Evolutionary conservation across 2,888 invertebrate species (phyloP).

Genomic region (Cordilura impudica): DNA sequence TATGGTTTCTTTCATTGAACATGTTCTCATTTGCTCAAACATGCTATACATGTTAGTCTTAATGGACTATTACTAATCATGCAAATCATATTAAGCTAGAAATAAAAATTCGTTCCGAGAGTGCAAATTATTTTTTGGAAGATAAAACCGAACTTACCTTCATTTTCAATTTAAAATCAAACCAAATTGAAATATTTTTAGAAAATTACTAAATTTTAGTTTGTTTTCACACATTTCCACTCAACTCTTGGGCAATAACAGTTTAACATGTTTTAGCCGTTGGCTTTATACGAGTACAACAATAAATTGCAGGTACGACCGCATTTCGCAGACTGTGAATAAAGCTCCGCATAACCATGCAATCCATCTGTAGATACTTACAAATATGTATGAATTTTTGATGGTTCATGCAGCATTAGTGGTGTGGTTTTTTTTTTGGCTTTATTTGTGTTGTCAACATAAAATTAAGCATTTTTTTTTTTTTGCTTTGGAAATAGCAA

Average conservation of each 20-base stretch:
- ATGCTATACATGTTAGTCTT: conserved; percentile 30
- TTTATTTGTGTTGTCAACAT: conserved; percentile 13
- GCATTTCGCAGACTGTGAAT: background rate
- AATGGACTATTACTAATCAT: conserved; percentile 39
- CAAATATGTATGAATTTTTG: background rate
- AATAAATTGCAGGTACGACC: conserved; percentile 47
- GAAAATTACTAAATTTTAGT: conserved; percentile 31
- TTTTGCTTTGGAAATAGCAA: background rate
- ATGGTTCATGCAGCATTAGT: background rate
- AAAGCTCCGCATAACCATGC: conserved; percentile 10
- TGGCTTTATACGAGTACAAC: conserved; percentile 49
- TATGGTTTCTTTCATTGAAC: background rate
- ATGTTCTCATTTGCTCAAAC: conserved; percentile 10
- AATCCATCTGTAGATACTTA: conserved; percentile 30
- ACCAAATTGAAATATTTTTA: background rate
- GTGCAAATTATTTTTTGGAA: too few species aligned
- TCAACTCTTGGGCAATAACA: conserved; percentile 14
- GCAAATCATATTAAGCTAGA: conserved; percentile 9
- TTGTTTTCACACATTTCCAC: conserved; percentile 13
- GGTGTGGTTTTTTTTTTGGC: background rate
- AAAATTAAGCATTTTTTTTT: conserved; percentile 18
- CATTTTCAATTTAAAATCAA: conserved; percentile 25
- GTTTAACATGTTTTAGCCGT: conserved; percentile 54
- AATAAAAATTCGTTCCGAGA: background rate
- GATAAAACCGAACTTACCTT: background rate